Evolutionary conservation across 2,888 invertebrate species (phyloP), one percentile per base, ranked within the genome.

Genomic region (Tipula lateralis): DNA sequence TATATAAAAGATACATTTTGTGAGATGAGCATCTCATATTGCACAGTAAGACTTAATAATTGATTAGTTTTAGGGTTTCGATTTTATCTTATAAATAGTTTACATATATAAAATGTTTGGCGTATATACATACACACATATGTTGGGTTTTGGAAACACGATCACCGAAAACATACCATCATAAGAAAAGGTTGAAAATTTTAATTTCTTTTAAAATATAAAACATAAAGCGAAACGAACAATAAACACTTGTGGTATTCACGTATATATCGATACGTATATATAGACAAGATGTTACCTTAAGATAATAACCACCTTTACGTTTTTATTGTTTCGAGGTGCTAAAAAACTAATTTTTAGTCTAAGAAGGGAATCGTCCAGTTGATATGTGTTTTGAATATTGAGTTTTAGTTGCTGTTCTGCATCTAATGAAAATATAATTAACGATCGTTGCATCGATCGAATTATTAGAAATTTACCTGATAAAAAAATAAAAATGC

Each of bases 271-370:
- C 32, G 32, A 32, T 32, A 32, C 7, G 32, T 32, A 44, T n/a
- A 44, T 44, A 44, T 66, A 24, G 66, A 13, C 66, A 66, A 66
- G 66, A 66, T 66, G 66, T 66, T 66, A 66, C 66, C 66, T 66
- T 66, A 66, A 19, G 66, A 66, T 66, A 66, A 66, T 66, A 19
- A 66, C 24, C 66, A 66, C 3, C 66, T 66, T 24, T 66, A 24
- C 9, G 66, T 24, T 66, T 44, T 66, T 24, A 9, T 66, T 66
- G 24, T 19, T 66, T 19, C 24, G 9, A 66, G 66, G 66, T 66
- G 66, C 66, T 66, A 66, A 66, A 44, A 44, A 44, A n/a, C 44
- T n/a, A 44, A 44, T 44, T 44, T n/a, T 44, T 44, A 19, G 66
- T 66, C 24, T 66, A 66, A 7, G 32, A 32, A 24, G 19, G 19